Conservation (phyloP, 1,140 invertebrate genomes). For the Lasioglossum albipes region DNA sequence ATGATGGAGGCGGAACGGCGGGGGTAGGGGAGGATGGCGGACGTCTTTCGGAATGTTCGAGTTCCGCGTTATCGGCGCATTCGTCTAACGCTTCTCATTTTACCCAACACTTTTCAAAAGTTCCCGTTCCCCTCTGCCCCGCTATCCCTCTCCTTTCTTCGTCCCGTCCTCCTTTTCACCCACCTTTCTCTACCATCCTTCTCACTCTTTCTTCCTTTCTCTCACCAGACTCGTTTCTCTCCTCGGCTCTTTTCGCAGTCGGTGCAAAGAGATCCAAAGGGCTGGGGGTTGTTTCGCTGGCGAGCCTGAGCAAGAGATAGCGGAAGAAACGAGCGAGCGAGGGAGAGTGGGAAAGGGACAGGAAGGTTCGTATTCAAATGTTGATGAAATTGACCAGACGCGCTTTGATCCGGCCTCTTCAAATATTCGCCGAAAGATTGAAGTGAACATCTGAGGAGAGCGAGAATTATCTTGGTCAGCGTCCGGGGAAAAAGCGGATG, state of each 20-base stretch:
- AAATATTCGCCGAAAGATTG: constrained; percentile 80
- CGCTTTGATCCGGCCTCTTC: constrained; percentile 79
- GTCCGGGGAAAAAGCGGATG: constrained; percentile 39
- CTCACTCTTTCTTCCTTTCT: constrained; percentile 28
- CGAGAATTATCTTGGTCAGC: constrained; percentile 72
- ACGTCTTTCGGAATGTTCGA: constrained; percentile 58
- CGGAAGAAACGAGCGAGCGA: constrained; percentile 19
- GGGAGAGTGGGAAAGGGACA: background rate
- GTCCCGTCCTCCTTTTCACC: background rate
- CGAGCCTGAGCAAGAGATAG: constrained; percentile 29
- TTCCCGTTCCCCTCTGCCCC: constrained; percentile 49
- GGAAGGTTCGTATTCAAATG: constrained; percentile 76
- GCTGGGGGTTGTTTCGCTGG: constrained; percentile 53
- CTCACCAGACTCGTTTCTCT: constrained; percentile 32
- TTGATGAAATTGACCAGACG: constrained; percentile 81
- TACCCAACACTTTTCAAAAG: constrained; percentile 69
- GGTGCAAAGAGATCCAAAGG: constrained; percentile 63
- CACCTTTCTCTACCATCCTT: background rate
- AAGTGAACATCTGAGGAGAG: constrained; percentile 79
- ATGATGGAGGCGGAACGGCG: too few species aligned
- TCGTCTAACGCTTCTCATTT: constrained; percentile 64
- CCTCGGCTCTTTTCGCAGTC: constrained; percentile 59
- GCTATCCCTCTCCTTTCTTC: background rate
- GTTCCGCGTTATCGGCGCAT: constrained; percentile 57
- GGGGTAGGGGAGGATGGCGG: background rate